Evolutionary conservation across 2,888 invertebrate species (phyloP), one percentile per base, ranked within the genome.

Genomic region (Tinea pellionella): DNA sequence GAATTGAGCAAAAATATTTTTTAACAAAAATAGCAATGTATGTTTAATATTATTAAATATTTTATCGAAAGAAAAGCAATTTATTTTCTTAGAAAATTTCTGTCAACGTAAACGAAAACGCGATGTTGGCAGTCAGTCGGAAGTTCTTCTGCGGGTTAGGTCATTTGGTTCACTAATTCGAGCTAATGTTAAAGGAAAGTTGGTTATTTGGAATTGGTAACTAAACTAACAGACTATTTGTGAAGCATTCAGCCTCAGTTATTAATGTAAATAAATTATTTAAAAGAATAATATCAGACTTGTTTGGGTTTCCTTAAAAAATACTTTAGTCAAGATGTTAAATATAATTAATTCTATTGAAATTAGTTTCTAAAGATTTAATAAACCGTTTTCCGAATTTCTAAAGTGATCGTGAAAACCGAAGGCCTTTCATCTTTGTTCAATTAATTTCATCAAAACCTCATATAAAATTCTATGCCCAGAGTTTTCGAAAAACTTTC

Each of bases 91-190:
- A 24, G 24, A 57, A 57, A 57, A 57, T 57, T 57, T 57, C 57
- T 57, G 57, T 57, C 57, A 57, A 32, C 57, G 29, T 30, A 29
- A 18, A 19, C 7, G 57, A 57, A 57, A 57, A 32, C 32, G 32
- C 59, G 47, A 42, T 18, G 59, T n/a, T 59, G 68, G 61, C 62
- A 62, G 64, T 65, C 66, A 68, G 73, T 65, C 66, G 68, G 73
- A 73, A 73, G 71, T 72, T 69, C 65, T 64, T 61, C 65, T 63
- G 66, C 66, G 64, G 61, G 59, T 59, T 61, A 67, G 72, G 72
- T 71, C 73, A 74, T 79, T 77, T 76, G 73, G 70, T 73, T 74
- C 68, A 69, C 74, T 75, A 78, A 77, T 78, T 73, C 65, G 61
- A 68, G 69, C 67, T 72, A 72, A 76, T 72, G 69, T 69, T 65